phyloP scores from a whole-genome alignment of 2,888 invertebrate species.

The Trichopria drosophilae region DNA sequence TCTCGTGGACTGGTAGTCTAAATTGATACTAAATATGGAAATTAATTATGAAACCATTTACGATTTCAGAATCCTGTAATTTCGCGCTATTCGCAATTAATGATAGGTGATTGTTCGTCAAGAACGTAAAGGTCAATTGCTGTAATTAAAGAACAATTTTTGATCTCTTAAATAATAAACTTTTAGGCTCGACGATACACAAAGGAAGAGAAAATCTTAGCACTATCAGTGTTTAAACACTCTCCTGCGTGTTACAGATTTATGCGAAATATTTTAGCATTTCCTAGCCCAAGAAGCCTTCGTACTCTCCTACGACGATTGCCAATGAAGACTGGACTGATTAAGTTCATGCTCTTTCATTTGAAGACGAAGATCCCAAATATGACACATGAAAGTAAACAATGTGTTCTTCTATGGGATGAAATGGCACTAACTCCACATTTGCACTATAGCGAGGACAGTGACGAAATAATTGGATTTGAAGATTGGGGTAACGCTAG shows the following conservation, averaged over 20 bases:
- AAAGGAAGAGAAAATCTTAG: slow-evolving; percentile 10
- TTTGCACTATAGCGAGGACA: slow-evolving; percentile 22
- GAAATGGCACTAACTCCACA: slow-evolving; percentile 23
- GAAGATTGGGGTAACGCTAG: no score
- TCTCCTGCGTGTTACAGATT: slow-evolving; percentile 18
- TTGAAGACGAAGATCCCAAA: slow-evolving; percentile 10
- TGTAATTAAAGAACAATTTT: no score
- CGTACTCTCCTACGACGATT: slow-evolving; percentile 10
- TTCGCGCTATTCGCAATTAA: no score
- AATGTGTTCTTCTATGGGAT: slow-evolving; percentile 28
- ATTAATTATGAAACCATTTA: no score
- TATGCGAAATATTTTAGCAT: slow-evolving; percentile 16
- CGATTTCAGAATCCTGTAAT: no score
- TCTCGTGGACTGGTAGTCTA: no score
- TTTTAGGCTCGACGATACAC: not conserved
- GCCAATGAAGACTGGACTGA: slow-evolving; percentile 17
- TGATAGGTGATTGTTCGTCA: no score
- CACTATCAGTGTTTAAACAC: slow-evolving; percentile 21
- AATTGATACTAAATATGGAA: no score
- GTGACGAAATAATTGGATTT: no score
- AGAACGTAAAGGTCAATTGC: no score
- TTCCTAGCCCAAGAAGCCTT: slow-evolving; percentile 12
- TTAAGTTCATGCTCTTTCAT: slow-evolving; percentile 7
- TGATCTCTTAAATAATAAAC: no score
- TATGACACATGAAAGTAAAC: slow-evolving; percentile 24